These are phyloP conservation scores for Oryzias curvinotus DNA, from an alignment of 2,113 vertebrate species.

Conservation along the genomic window DNA sequence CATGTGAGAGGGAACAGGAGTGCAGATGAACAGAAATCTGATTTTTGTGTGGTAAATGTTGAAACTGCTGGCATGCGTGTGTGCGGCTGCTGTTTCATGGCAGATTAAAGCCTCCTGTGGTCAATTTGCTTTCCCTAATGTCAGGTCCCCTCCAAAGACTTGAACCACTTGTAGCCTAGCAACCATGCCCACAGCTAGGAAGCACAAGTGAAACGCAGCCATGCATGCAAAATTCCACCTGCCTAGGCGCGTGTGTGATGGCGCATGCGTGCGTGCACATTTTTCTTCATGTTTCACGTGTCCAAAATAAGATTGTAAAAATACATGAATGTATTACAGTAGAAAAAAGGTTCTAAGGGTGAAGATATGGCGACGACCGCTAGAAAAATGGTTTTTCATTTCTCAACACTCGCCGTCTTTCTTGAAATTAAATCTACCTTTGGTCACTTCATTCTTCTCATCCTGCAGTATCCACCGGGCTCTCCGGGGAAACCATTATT, in stretches of 20 bases:
- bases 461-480: neutral
- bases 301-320: neutral
- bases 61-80: constrained; percentile 64
- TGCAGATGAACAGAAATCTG: constrained; percentile 12
- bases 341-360: too few relatives aligned
- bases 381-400: too few relatives aligned
- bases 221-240: constrained; percentile 98
- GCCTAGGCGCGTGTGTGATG: constrained; percentile 62
- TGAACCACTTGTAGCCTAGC: constrained; percentile 93
- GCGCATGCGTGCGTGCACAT: constrained; percentile 6
- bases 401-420: too few relatives aligned
- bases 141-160: constrained; percentile 90
- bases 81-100: constrained; percentile 85
- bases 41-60: constrained; percentile 42
- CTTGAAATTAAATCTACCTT: neutral
- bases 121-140: constrained; percentile 99
- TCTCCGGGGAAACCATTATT: constrained; percentile 19
- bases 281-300: neutral
- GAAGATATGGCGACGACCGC: too few relatives aligned
- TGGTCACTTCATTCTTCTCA: neutral
- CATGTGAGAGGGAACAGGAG: constrained; percentile 19
- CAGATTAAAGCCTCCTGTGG: constrained; percentile 96
- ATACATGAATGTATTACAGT: neutral
- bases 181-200: constrained; percentile 86
- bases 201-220: constrained; percentile 81